phyloP scores from a whole-genome alignment of 2,113 vertebrate genomes.

The Heterocephalus glaber region DNA sequence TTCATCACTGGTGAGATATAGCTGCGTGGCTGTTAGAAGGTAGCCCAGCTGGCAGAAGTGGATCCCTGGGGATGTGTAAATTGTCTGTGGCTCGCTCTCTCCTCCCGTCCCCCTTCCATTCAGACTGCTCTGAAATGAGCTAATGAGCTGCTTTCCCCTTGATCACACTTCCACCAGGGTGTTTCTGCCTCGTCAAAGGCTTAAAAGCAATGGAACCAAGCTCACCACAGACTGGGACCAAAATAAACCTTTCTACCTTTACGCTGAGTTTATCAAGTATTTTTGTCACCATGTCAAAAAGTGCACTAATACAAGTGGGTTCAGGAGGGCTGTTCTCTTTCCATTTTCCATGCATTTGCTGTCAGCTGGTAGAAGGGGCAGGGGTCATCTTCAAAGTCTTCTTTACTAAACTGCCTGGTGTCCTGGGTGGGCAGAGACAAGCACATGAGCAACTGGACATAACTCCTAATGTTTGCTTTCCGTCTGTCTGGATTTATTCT shows the following conservation, averaged over 20 bases:
- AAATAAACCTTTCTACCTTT: not conserved
- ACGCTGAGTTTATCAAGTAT: not conserved
- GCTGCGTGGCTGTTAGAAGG: not conserved
- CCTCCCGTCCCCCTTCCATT: not conserved
- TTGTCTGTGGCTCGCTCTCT: not conserved
- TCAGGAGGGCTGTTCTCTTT: not conserved
- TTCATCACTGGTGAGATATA: not conserved
- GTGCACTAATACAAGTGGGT: not conserved
- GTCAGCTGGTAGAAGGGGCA: not conserved
- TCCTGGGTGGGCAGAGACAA: not conserved
- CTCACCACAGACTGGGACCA: not conserved
- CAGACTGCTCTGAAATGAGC: not conserved
- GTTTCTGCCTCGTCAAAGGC: not conserved
- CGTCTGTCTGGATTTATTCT: not conserved
- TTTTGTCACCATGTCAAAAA: not conserved
- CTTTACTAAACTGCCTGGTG: not conserved
- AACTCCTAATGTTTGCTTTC: not conserved
- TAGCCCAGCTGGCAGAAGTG: not conserved
- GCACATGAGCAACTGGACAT: not conserved
- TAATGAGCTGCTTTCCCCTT: not conserved
- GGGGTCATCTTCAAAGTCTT: not conserved
- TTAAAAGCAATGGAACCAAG: not conserved
- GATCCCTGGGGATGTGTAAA: not conserved
- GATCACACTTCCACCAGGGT: not conserved
- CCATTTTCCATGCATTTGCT: not conserved